These are phyloP conservation scores for Heteronetta atricapilla DNA, from an alignment of 2,113 vertebrate genomes.

Conservation along the genomic window DNA sequence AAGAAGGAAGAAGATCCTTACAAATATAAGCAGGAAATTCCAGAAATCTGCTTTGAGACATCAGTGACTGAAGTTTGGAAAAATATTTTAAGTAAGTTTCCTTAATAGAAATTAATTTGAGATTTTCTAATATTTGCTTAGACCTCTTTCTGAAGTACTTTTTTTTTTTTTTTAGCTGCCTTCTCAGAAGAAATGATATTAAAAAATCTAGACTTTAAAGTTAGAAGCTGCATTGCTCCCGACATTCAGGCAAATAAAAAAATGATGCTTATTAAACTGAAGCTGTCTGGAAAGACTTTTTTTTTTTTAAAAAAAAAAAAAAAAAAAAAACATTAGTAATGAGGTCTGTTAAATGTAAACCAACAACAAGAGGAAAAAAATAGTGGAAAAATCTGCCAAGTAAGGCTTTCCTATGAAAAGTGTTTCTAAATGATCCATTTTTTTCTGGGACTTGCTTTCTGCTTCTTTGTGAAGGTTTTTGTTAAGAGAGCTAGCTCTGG, in stretches of 20 bases:
- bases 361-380: background rate
- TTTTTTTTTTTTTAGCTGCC: background rate
- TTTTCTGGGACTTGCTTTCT: background rate
- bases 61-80: background rate
- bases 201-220: background rate
- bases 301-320: background rate
- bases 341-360: background rate
- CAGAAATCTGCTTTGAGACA: background rate
- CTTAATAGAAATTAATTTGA: background rate
- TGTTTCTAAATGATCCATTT: background rate
- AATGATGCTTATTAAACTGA: background rate
- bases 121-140: background rate
- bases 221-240: background rate
- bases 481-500: background rate
- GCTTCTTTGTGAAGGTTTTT: background rate
- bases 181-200: background rate
- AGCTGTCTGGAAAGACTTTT: background rate
- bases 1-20: background rate
- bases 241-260: background rate
- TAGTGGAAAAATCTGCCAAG: background rate
- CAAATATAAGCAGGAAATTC: rapidly evolving
- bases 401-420: background rate
- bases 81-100: background rate
- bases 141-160: background rate
- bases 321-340: background rate